Conservation (phyloP, 2,888 invertebrate genomes). For the Caenorhabditis virilis region DNA sequence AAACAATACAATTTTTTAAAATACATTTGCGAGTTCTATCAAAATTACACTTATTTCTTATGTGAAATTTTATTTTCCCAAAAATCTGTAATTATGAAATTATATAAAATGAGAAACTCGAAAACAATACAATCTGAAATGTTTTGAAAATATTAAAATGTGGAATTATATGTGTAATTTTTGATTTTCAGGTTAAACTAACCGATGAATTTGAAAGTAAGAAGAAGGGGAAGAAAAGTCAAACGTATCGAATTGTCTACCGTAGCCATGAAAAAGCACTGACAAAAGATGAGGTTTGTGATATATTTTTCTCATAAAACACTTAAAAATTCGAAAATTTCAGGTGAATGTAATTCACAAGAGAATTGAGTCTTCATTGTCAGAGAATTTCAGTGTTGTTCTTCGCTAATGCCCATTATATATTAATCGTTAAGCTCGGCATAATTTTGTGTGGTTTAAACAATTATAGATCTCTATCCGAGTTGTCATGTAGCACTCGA, state of each 20-base stretch:
- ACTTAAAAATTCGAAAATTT: constrained; percentile 7
- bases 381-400: constrained; percentile 43
- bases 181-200: constrained; percentile 49
- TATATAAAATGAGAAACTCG: too few species aligned
- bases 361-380: constrained; percentile 52
- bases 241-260: constrained; percentile 87
- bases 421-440: neutral
- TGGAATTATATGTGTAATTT: neutral
- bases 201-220: constrained; percentile 86
- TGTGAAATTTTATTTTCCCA: neutral
- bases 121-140: too few species aligned
- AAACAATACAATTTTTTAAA: too few species aligned
- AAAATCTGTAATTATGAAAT: neutral
- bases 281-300: constrained; percentile 82
- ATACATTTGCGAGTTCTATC: too few species aligned
- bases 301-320: neutral
- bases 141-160: too few species aligned
- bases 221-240: constrained; percentile 81
- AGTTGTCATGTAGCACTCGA: too few species aligned
- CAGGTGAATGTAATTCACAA: constrained; percentile 62
- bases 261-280: constrained; percentile 88
- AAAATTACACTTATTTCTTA: too few species aligned
- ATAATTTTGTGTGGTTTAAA: too few species aligned
- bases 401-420: constrained; percentile 9
- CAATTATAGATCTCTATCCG: too few species aligned